Evolutionary conservation across 2,113 vertebrate genomes (phyloP), one percentile per base, ranked within the genome.

Genomic region (Coracopsis vasa): DNA sequence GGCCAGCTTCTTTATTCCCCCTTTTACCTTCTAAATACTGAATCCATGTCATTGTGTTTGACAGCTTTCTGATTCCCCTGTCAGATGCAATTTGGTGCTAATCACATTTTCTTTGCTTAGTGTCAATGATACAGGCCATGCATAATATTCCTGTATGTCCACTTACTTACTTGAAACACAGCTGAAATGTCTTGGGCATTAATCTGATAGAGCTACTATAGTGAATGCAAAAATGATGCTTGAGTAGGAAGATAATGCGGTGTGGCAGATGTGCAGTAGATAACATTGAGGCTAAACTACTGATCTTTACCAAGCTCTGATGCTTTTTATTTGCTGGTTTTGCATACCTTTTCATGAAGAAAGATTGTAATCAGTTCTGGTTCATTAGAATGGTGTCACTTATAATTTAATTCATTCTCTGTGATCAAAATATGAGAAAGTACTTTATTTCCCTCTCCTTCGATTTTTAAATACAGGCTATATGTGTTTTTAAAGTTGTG

Each of bases 41-140:
- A 98, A 98, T 98, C 98, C 98, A 98, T 99, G 98, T 99, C 98
- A 99, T 99, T 98, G 98, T 98, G 98, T 99, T 98, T 99, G 99
- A 99, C 99, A 99, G 98, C 98, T 99, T 99, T 98, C 98, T 99
- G 98, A 99, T 99, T 99, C 98, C 98, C 98, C 95, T 98, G 99
- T 99, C 99, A 98, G 97, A 98, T 99, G 98, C 99, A 98, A 98
- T 98, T 98, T 98, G 98, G 97, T 97, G 98, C 98, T 98, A 98
- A 98, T 98, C 98, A 98, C 98, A 98, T 98, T 98, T 98, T 98
- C 97, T 98, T 98, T 98, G 97, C 98, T 97, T 98, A 97, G 97
- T 98, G 98, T 98, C 98, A 98, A 88, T 97, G 98, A 97, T 98
- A 97, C 97, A 97, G 98, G 96, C 97, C 98, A 95, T 98, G 98